Evolutionary conservation across 2,797 vertebrate genomes (phyloP).

Genomic region (Sebastes diploproa): DNA sequence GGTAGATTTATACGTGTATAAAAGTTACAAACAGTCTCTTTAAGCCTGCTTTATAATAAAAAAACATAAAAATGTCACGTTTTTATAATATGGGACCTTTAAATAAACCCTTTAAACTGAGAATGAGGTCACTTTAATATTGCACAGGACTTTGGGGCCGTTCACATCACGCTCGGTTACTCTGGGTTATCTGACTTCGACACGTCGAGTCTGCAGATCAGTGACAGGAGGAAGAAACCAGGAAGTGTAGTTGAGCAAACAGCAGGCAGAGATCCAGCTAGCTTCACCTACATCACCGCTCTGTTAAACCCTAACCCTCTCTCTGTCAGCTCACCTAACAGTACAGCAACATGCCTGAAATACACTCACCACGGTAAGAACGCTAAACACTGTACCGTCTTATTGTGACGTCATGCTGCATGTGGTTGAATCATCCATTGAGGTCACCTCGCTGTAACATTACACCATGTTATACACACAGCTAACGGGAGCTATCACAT

Average conservation of each 20-base stretch:
- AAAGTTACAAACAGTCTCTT: too few species aligned
- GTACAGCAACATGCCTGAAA: conserved; percentile 52
- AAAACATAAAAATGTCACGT: too few species aligned
- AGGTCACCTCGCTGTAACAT: not conserved
- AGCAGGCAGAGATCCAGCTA: not conserved
- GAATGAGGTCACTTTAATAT: not conserved
- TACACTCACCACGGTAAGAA: conserved; percentile 54
- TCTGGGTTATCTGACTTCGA: conserved; percentile 46
- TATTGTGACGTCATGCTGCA: accelerated
- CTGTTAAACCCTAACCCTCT: not conserved
- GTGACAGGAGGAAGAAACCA: not conserved
- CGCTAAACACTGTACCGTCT: accelerated
- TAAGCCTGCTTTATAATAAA: too few species aligned
- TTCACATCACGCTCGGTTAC: accelerated
- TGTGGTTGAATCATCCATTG: not conserved
- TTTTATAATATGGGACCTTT: not conserved
- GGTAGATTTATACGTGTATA: too few species aligned
- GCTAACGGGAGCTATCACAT: not conserved
- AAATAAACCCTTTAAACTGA: not conserved
- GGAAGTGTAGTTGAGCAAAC: conserved; percentile 49
- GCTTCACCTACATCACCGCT: not conserved
- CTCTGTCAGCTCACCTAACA: not conserved
- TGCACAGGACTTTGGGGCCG: not conserved
- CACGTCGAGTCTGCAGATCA: conserved; percentile 50
- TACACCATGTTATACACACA: too few species aligned